Conservation (phyloP, 2,113 vertebrate genomes). For the Oryzias woworae region DNA sequence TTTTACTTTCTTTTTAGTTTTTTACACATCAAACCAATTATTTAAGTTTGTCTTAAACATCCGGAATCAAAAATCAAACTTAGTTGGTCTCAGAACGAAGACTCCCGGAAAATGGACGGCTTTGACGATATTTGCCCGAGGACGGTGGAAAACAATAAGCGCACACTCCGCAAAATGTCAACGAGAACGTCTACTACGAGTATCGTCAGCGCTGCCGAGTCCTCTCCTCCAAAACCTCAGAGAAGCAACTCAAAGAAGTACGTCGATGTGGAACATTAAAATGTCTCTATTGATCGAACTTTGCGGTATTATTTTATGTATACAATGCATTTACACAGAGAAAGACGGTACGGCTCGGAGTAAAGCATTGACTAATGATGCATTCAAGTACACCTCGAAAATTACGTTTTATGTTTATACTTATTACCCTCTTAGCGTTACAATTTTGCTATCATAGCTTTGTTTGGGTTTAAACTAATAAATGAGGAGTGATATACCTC, state of each 20-base stretch:
- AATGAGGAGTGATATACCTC: too few relatives aligned
- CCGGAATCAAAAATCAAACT: neutral
- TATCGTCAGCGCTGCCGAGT: conserved; percentile 33
- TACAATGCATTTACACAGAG: neutral
- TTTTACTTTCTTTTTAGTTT: conserved; percentile 27
- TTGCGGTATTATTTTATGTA: neutral
- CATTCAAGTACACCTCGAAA: conserved; percentile 52
- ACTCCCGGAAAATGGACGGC: conserved; percentile 55
- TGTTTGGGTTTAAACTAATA: too few relatives aligned
- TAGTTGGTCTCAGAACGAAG: neutral
- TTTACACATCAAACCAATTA: conserved; percentile 23
- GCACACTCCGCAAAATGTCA: conserved; percentile 50
- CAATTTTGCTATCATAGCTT: too few relatives aligned
- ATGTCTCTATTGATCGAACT: neutral
- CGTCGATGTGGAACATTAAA: neutral
- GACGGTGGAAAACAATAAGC: conserved; percentile 29
- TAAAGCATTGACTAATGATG: conserved; percentile 37
- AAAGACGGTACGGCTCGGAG: neutral
- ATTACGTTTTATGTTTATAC: neutral
- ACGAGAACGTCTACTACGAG: conserved; percentile 59
- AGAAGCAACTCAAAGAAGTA: conserved; percentile 67
- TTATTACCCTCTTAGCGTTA: too few relatives aligned
- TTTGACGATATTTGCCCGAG: conserved; percentile 40
- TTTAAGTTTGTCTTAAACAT: neutral
- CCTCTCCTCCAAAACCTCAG: conserved; percentile 43